phyloP scores from a whole-genome alignment of 2,797 vertebrate species.

The Eupleurogrammus muticus region DNA sequence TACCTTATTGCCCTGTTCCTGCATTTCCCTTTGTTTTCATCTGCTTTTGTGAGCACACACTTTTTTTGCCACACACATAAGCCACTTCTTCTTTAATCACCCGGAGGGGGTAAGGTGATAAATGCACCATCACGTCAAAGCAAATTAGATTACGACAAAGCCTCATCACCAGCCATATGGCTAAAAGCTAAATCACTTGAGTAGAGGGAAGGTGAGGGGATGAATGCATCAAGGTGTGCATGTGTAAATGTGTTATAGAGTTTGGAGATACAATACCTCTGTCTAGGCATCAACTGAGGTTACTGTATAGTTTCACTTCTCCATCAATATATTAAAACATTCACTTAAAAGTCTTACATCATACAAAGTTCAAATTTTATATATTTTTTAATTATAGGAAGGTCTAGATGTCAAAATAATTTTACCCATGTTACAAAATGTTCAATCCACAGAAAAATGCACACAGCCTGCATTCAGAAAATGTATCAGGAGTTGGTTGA shows the following conservation, averaged over 20 bases:
- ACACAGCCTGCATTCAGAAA: too few species aligned
- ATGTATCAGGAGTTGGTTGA: too few species aligned
- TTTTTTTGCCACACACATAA: constrained; percentile 14
- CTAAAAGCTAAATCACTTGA: constrained; percentile 24
- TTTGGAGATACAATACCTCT: constrained; percentile 4
- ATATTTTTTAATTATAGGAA: too few species aligned
- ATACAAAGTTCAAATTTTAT: too few species aligned
- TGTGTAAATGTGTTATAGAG: constrained; percentile 20
- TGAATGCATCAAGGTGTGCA: background rate
- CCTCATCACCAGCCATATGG: constrained; percentile 61
- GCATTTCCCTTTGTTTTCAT: constrained; percentile 28
- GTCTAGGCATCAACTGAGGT: constrained; percentile 1
- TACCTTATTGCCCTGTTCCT: constrained; percentile 2
- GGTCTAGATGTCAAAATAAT: too few species aligned
- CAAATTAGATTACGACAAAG: constrained; percentile 74
- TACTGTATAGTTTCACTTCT: constrained; percentile 18
- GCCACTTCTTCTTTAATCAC: constrained; percentile 50
- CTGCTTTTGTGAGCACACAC: background rate
- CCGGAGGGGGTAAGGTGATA: constrained; percentile 41
- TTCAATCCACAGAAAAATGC: too few species aligned
- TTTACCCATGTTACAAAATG: too few species aligned
- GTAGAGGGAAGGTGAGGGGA: constrained; percentile 5
- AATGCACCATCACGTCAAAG: constrained; percentile 47
- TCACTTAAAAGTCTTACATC: too few species aligned
- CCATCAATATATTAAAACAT: background rate